Percentiles rank a stretch among this genome's conserved stretches.
Evolutionary conservation across 2,113 vertebrate genomes (phyloP).

Genomic region (Dissostichus mawsoni): DNA sequence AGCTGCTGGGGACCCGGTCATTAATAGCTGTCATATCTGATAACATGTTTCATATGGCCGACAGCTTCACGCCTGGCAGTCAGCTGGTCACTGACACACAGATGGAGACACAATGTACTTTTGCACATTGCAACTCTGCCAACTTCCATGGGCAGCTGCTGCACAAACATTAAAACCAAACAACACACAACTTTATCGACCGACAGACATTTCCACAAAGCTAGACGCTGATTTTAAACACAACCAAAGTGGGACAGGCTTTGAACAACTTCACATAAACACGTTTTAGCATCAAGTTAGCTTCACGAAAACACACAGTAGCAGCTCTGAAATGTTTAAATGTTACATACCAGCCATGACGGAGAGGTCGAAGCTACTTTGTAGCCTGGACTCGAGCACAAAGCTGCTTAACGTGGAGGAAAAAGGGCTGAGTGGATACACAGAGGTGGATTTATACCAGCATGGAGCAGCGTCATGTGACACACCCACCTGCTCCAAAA

Average conservation of each 20-base stretch:
- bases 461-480: constrained; percentile 69
- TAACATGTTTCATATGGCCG: constrained; percentile 6
- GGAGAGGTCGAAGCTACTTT: constrained; percentile 55
- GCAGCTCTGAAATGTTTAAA: neutral
- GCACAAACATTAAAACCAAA: neutral
- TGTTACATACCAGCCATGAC: constrained; percentile 79
- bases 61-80: neutral
- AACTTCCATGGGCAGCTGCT: neutral
- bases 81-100: neutral
- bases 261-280: neutral
- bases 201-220: neutral
- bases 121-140: neutral
- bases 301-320: neutral
- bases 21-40: neutral
- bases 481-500: constrained; percentile 71
- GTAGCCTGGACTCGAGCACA: constrained; percentile 47
- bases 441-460: constrained; percentile 76
- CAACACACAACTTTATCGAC: neutral
- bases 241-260: neutral
- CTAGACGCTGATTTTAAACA: neutral
- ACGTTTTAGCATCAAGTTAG: neutral
- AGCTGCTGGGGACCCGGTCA: neutral
- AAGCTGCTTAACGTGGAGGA: constrained; percentile 29
- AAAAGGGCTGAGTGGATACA: constrained; percentile 40
- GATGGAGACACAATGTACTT: constrained; percentile 11